A percentile compares a stretch with the other conserved stretches of the same genome.
Evolutionary conservation across 1,140 invertebrate species (phyloP).

Genomic region (Leptinotarsa lineolata): DNA sequence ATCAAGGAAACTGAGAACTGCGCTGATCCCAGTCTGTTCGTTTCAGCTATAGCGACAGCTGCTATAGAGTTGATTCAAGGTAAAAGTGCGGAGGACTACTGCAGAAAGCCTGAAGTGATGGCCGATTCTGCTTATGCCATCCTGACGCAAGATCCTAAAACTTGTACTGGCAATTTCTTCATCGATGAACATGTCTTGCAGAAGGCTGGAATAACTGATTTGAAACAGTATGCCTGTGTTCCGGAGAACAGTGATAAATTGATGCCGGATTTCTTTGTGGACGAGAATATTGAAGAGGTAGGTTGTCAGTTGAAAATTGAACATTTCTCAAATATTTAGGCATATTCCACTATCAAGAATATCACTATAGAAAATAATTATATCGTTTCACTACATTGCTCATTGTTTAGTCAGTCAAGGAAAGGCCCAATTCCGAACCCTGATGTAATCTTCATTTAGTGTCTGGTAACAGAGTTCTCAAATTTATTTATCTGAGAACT

Average conservation of each 20-base stretch:
- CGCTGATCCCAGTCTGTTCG: neutral
- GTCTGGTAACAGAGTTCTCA: too few species aligned
- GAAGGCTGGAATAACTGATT: constrained; percentile 79
- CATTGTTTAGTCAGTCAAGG: too few species aligned
- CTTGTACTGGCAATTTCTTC: constrained; percentile 87
- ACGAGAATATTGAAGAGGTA: constrained; percentile 55
- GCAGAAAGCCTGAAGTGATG: constrained; percentile 90
- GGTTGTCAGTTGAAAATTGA: neutral
- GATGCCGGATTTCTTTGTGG: constrained; percentile 91
- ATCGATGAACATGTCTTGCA: constrained; percentile 92
- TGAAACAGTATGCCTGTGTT: constrained; percentile 84
- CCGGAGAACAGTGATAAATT: constrained; percentile 71
- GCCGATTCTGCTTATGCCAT: constrained; percentile 94
- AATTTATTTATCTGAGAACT: too few species aligned
- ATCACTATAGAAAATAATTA: too few species aligned
- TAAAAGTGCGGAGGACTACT: constrained; percentile 61
- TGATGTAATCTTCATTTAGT: too few species aligned
- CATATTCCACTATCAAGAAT: neutral
- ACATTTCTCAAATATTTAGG: neutral
- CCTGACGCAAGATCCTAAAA: constrained; percentile 76
- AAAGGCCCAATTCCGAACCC: too few species aligned
- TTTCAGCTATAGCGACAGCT: constrained; percentile 87
- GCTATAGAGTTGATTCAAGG: constrained; percentile 95
- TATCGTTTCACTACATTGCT: too few species aligned
- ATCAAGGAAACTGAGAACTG: too few species aligned